These are phyloP conservation scores for Parazoanthus darwini DNA, from an alignment of 92 coral and sea anemone species.

Conservation along the genomic window DNA sequence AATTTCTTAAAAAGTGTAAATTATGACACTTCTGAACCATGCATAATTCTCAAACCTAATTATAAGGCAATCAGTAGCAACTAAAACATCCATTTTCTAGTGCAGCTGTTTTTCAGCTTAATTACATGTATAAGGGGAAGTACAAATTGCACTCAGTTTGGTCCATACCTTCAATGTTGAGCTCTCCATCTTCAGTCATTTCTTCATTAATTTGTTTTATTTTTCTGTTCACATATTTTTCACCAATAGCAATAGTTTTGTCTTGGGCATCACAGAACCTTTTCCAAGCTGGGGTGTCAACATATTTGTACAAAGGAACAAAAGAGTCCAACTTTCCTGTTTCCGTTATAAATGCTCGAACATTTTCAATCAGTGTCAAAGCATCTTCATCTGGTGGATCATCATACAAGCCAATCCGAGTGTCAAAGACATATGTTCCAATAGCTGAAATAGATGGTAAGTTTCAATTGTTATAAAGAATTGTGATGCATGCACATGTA, in stretches of 20 bases:
- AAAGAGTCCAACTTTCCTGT: conserved; percentile 10
- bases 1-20: too few species aligned
- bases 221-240: conserved; percentile 14
- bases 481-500: too few species aligned
- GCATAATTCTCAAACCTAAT: too few species aligned
- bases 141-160: neutral
- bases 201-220: neutral
- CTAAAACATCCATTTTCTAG: too few species aligned
- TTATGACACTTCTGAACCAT: too few species aligned
- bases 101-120: too few species aligned
- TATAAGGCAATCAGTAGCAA: too few species aligned
- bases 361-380: conserved; percentile 21
- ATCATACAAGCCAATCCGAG: conserved; percentile 29
- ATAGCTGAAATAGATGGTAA: conserved; percentile 10
- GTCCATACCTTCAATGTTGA: conserved; percentile 11
- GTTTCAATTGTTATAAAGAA: neutral
- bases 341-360: conserved; percentile 19
- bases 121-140: neutral
- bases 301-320: conserved; percentile 30
- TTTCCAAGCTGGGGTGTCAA: conserved; percentile 27
- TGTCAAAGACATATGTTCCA: conserved; percentile 21
- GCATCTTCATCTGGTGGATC: conserved; percentile 30
- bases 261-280: conserved; percentile 30
- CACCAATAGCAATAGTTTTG: neutral
- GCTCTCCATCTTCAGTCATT: conserved; percentile 26